A percentile compares a stretch with the other conserved stretches of the same genome.
These are phyloP conservation scores for Nowickia ferox DNA, from an alignment of 2,888 invertebrate genomes.

Conservation along the genomic window DNA sequence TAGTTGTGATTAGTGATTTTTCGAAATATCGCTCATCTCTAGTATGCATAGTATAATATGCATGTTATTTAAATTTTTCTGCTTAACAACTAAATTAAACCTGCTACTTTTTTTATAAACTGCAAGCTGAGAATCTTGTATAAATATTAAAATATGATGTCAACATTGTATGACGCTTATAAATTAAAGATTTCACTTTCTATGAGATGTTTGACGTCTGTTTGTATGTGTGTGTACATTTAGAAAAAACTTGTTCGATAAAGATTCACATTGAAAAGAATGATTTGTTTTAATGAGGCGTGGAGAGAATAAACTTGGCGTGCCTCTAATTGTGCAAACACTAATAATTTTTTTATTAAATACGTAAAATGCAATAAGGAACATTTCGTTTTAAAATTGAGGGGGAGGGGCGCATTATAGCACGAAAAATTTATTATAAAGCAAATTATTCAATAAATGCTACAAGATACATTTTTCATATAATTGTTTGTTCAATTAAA, in stretches of 20 bases:
- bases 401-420: neutral
- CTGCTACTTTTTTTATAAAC: no score
- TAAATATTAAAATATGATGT: no score
- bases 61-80: no score
- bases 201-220: neutral
- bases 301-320: neutral
- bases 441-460: neutral
- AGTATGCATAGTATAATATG: no score
- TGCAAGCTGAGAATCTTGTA: no score
- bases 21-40: no score
- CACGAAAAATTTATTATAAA: conserved; percentile 9
- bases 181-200: conserved; percentile 1
- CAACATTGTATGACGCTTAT: neutral
- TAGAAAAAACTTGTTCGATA: no score
- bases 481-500: no score
- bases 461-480: neutral
- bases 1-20: no score
- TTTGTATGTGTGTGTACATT: neutral
- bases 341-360: neutral
- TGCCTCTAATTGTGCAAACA: neutral
- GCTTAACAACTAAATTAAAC: no score
- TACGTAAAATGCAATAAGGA: neutral
- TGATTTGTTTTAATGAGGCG: neutral
- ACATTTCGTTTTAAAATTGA: neutral
- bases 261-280: neutral